Percentiles rank a stretch among this genome's conserved stretches.
phyloP scores from a whole-genome alignment of 2,888 invertebrate species.

The Caenorhabditis sp. region DNA sequence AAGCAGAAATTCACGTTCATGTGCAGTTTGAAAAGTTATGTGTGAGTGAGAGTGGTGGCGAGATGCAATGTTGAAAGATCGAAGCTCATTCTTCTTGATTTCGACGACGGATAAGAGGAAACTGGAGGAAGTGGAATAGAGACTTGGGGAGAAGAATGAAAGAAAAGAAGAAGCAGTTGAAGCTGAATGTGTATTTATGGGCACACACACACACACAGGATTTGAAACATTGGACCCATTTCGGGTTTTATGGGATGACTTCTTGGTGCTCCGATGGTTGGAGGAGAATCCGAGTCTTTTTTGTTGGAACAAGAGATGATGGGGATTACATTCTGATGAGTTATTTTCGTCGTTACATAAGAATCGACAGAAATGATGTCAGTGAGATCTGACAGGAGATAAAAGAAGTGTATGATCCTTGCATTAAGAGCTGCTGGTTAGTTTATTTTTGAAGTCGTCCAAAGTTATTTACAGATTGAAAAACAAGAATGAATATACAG shows the following conservation, averaged over 20 bases:
- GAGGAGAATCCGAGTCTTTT: not conserved
- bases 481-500: no score
- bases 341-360: not conserved
- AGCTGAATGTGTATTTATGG: slow-evolving; percentile 62
- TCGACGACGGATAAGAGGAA: slow-evolving; percentile 60
- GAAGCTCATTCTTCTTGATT: slow-evolving; percentile 64
- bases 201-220: slow-evolving; percentile 32
- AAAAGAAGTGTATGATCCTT: not conserved
- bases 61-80: slow-evolving; percentile 60
- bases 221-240: slow-evolving; percentile 56
- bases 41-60: slow-evolving; percentile 16
- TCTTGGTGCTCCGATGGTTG: slow-evolving; percentile 1
- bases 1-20: slow-evolving; percentile 46
- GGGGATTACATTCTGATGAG: slow-evolving; percentile 11
- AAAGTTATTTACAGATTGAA: no score
- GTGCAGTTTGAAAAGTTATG: slow-evolving; percentile 53
- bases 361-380: not conserved
- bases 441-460: no score
- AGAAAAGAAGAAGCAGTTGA: slow-evolving; percentile 24
- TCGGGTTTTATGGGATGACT: slow-evolving; percentile 48
- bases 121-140: slow-evolving; percentile 45
- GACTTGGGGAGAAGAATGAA: slow-evolving; percentile 19
- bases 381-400: not conserved
- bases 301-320: not conserved
- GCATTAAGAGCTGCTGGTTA: no score